Conservation (phyloP, 2,888 invertebrate species). For the Zelleria hepariella region DNA sequence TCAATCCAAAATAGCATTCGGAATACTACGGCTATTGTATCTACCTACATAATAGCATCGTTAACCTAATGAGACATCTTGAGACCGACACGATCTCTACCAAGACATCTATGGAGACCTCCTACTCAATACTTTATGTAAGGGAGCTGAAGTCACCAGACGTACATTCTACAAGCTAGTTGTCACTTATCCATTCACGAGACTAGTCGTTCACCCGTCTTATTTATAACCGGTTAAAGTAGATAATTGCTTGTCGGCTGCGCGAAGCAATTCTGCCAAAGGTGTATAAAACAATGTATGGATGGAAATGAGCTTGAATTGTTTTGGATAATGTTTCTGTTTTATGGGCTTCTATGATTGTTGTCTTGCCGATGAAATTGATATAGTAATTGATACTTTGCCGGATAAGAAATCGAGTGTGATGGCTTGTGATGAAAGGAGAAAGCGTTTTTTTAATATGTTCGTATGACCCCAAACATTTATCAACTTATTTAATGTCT, state of each 20-base stretch:
- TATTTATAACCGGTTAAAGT: neutral
- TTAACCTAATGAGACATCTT: conserved; percentile 5
- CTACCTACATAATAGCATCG: neutral
- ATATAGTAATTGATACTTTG: neutral
- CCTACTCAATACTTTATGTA: neutral
- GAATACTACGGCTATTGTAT: neutral
- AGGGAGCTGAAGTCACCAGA: neutral
- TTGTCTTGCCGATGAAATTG: neutral
- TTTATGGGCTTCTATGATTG: neutral
- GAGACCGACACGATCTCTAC: neutral
- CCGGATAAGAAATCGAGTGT: neutral
- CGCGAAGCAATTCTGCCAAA: neutral
- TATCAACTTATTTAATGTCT: no score
- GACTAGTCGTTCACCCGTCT: neutral
- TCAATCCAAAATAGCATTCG: neutral
- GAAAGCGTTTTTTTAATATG: neutral
- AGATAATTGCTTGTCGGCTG: conserved; percentile 2
- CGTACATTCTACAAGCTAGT: neutral
- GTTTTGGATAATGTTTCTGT: neutral
- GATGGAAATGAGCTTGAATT: neutral
- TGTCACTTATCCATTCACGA: conserved; percentile 2
- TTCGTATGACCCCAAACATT: neutral
- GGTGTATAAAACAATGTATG: neutral
- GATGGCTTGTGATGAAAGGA: neutral
- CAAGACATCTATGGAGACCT: neutral